Base-by-base conservation (phyloP, 2,113 vertebrate genomes). In the Agelaius phoeniceus region DNA sequence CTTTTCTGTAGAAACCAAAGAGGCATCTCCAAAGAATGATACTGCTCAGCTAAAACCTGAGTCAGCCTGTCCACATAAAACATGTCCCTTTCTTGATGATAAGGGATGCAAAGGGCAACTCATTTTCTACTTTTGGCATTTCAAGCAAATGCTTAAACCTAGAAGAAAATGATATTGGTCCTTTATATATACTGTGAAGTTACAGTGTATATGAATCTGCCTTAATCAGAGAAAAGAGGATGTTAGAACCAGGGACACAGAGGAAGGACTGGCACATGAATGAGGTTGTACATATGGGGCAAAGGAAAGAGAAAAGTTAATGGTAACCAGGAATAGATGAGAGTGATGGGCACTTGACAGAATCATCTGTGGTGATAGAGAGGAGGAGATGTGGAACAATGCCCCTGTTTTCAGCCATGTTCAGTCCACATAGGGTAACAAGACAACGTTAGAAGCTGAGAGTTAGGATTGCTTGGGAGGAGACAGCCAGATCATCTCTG, bases 271-370 rank as follows among this genome's bases (percentile, higher is more conserved):
- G 39, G 33, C 39, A 65, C 35, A 59, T 10, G 31, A 48, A 62
- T 15, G 33, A 83, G 33, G 14, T 27, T 63, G 37, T 30, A 22
- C 0, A 0, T 44, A 15, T 19, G 27, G 39, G n/a, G 30, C 52
- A 77, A 58, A 62, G 14, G 49, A n/a, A 82, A 76, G 35, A 30
- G 27, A 46, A 62, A 46, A 89, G 52, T 20, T 55, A 67, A 37
- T n/a, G 7, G 18, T 18, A 68, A 16, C 15, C n/a, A 57, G 28
- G 49, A 78, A 52, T 33, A 87, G 54, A 52, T 65, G 37, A 75
- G 15, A 82, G 43, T 31, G 48, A 24, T 31, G 23, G 37, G 7
- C 44, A 30, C 21, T 66, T 49, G 57, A 17, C 30, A 81, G 76
- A 59, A 67, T 85, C 39, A 66, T 30, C 33, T 73, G 26, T 33